Evolutionary conservation across 2,113 vertebrate species (phyloP).

Genomic region (Zapornia atra): DNA sequence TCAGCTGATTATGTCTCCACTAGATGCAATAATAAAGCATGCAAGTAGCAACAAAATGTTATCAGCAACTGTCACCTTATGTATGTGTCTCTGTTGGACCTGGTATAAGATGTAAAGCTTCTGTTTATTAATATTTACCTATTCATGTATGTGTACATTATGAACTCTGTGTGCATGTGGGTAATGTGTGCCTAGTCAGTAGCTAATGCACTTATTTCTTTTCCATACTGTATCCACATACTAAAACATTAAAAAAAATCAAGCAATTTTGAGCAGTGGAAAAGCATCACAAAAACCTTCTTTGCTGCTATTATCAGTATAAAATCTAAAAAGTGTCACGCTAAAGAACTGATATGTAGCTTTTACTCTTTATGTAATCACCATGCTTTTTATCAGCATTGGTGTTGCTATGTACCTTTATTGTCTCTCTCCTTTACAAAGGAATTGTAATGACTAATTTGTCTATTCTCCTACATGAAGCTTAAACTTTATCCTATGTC

Average conservation of each 20-base stretch:
- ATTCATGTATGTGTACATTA: background rate
- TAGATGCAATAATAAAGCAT: background rate
- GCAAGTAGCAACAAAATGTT: background rate
- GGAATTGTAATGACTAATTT: conserved; percentile 4
- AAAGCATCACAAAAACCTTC: background rate
- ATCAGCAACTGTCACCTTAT: background rate
- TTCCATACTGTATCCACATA: background rate
- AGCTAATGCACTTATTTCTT: background rate
- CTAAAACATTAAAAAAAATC: background rate
- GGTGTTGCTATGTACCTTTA: background rate
- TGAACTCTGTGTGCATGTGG: accelerated
- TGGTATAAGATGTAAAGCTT: background rate
- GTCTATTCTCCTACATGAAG: background rate
- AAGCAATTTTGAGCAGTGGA: background rate
- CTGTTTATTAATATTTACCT: background rate
- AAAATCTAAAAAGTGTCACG: background rate
- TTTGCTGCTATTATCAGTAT: background rate
- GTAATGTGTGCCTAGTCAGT: background rate
- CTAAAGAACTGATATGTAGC: background rate
- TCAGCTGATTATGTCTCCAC: background rate
- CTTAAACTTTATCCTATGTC: background rate
- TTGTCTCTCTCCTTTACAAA: background rate
- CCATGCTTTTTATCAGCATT: background rate
- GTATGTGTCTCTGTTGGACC: background rate
- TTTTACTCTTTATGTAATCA: conserved; percentile 18